Percentiles rank a stretch among this genome's conserved stretches.
Evolutionary conservation across 2,113 vertebrate genomes (phyloP).

Genomic region (Carlito syrichta): DNA sequence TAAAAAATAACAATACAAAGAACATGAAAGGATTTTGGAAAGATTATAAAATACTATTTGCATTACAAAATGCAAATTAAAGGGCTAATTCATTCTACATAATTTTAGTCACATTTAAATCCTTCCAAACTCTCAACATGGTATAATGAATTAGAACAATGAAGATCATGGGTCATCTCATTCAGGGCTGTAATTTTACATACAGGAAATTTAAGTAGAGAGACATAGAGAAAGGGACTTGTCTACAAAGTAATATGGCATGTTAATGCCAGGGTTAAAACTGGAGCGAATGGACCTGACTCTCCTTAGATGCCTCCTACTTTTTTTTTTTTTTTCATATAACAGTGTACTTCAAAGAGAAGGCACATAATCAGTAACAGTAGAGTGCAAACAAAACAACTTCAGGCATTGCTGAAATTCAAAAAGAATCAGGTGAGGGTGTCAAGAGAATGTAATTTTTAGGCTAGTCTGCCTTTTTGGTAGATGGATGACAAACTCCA

Average conservation of each 20-base stretch:
- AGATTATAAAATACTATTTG: not conserved
- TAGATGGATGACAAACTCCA: not conserved
- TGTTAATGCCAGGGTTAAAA: not conserved
- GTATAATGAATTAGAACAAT: not conserved
- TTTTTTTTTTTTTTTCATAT: not conserved
- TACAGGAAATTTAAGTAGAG: not conserved
- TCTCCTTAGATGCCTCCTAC: rapidly evolving
- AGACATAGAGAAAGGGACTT: not conserved
- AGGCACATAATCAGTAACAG: not conserved
- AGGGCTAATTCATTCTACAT: not conserved
- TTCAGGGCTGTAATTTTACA: not conserved
- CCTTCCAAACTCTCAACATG: not conserved
- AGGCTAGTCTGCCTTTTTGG: not conserved
- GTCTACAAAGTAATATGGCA: not conserved
- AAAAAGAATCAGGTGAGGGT: not conserved
- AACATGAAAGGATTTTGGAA: not conserved
- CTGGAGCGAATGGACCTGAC: not conserved
- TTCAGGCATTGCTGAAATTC: not conserved
- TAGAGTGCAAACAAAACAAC: not conserved
- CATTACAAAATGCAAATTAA: no score
- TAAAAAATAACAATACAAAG: not conserved
- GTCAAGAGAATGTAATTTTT: not conserved
- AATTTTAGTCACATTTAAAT: not conserved
- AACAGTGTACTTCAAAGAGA: not conserved
- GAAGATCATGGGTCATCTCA: not conserved